A percentile compares a stretch with the other conserved stretches of the same genome.
Evolutionary conservation across 2,888 invertebrate species (phyloP).

Genomic region (Tachina fera): DNA sequence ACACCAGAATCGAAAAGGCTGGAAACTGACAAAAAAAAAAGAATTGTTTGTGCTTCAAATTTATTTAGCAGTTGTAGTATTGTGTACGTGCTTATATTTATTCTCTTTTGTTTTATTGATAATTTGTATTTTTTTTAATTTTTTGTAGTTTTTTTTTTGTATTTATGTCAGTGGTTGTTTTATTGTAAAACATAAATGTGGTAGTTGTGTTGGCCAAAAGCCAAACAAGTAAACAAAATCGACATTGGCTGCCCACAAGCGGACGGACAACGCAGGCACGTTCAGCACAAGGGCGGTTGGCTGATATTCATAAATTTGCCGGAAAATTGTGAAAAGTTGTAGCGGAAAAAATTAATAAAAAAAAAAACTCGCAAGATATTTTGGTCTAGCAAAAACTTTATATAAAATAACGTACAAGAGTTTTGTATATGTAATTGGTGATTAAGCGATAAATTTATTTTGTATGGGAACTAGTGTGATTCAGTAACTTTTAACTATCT

Average conservation of each 20-base stretch:
- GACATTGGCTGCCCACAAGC: constrained; percentile 62
- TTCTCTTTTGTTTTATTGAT: constrained; percentile 37
- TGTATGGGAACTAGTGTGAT: too few species aligned
- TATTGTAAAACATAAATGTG: constrained; percentile 7
- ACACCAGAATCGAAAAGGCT: neutral
- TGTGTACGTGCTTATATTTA: constrained; percentile 10
- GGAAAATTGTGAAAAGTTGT: constrained; percentile 12
- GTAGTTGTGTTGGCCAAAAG: constrained; percentile 57
- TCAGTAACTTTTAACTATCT: too few species aligned
- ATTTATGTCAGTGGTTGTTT: constrained; percentile 54
- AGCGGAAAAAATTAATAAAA: neutral
- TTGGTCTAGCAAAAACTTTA: too few species aligned
- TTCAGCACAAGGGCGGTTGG: constrained; percentile 54
- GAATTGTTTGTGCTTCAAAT: neutral
- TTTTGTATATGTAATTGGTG: too few species aligned
- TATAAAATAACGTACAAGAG: too few species aligned
- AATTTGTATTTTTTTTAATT: constrained; percentile 22
- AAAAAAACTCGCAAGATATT: too few species aligned
- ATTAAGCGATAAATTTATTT: too few species aligned
- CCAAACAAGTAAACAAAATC: constrained; percentile 67
- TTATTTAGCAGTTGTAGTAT: constrained; percentile 10
- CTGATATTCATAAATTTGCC: constrained; percentile 45
- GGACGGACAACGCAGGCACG: constrained; percentile 28
- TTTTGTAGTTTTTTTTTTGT: neutral
- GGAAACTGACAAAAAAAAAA: neutral